Evolutionary conservation across 2,888 invertebrate genomes (phyloP), one percentile per base, ranked within the genome.

Genomic region (Subacronicta megacephala): DNA sequence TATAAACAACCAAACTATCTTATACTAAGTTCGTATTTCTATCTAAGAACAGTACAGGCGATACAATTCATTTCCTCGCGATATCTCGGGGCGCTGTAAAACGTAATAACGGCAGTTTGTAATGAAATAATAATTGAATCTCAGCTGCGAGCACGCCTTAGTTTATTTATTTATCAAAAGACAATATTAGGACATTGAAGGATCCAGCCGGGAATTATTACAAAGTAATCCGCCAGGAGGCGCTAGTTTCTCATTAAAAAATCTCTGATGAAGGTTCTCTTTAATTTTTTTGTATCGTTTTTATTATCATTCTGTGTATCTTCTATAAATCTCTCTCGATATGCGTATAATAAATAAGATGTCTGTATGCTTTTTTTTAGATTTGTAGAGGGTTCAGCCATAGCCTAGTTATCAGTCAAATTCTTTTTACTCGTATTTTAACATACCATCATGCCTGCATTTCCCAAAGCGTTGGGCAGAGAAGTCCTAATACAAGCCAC

Each of bases 81-180:
- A 69, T 66, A 69, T 72, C 75, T 72, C 61, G 67, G 72, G 73
- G 67, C 72, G 69, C 71, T 64, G 66, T 63, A 60, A 36, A 71
- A 75, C 67, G 72, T 72, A 79, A 81, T 80, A 80, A 77, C 72
- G 75, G 38, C 74, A 72, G 62, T 83, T 81, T 81, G 76, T 85
- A 82, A 85, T 84, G 80, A 83, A 85, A 84, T 84, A 81, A 82
- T 84, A 75, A 75, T 75, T 62, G 74, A 72, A 80, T 82, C 81
- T 71, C 79, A 82, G 77, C 82, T 84, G 81, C 64, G 78, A 71
- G 69, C 62, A 73, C 68, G 74, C 58, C 60, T 60, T 65, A 68
- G 76, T 81, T 84, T 84, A 83, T 81, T 84, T 84, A 83, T 85
- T 83, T 83, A 82, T 83, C 80, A 84, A 81, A 83, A 84, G 81